phyloP scores from a whole-genome alignment of 1,140 invertebrate genomes.

The Hyles euphorbiae region DNA sequence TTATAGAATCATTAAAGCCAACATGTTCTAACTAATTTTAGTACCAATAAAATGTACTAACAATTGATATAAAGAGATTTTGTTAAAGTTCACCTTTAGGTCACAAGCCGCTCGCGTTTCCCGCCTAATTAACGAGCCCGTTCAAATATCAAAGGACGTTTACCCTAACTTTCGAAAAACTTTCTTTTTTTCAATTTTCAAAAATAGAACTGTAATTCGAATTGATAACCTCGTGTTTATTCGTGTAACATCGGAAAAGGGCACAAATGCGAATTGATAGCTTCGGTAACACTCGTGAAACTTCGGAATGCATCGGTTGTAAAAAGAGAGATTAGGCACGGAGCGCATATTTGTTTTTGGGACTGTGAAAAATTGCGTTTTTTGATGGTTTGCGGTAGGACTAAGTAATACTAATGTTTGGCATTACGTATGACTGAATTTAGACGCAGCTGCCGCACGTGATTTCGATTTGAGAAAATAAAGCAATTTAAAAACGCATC shows the following conservation, averaged over 20 bases:
- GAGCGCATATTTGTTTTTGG: slow-evolving; percentile 61
- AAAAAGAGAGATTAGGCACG: slow-evolving; percentile 46
- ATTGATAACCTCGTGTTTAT: slow-evolving; percentile 28
- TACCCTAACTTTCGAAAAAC: slow-evolving; percentile 26
- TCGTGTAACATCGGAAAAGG: slow-evolving; percentile 38
- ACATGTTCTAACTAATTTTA: not conserved
- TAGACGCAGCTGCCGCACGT: slow-evolving; percentile 53
- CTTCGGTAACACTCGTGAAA: slow-evolving; percentile 5
- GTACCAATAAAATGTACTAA: not conserved
- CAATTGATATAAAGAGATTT: not conserved
- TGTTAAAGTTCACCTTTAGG: slow-evolving; percentile 6
- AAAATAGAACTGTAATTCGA: slow-evolving; percentile 57
- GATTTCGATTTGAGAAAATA: slow-evolving; percentile 34
- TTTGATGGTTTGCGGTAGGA: slow-evolving; percentile 57
- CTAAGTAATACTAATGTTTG: slow-evolving; percentile 65
- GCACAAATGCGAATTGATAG: slow-evolving; percentile 45
- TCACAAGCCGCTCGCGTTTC: slow-evolving; percentile 22
- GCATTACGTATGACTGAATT: slow-evolving; percentile 58
- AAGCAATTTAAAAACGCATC: slow-evolving; percentile 22
- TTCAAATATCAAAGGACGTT: slow-evolving; percentile 57
- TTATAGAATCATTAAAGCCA: too few relatives aligned
- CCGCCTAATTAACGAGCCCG: slow-evolving; percentile 25
- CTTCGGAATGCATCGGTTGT: not conserved
- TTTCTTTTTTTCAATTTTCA: slow-evolving; percentile 37
- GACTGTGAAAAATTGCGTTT: slow-evolving; percentile 69